Base-by-base conservation (phyloP, 2,888 invertebrate species). In the Odontocerum albicorne region DNA sequence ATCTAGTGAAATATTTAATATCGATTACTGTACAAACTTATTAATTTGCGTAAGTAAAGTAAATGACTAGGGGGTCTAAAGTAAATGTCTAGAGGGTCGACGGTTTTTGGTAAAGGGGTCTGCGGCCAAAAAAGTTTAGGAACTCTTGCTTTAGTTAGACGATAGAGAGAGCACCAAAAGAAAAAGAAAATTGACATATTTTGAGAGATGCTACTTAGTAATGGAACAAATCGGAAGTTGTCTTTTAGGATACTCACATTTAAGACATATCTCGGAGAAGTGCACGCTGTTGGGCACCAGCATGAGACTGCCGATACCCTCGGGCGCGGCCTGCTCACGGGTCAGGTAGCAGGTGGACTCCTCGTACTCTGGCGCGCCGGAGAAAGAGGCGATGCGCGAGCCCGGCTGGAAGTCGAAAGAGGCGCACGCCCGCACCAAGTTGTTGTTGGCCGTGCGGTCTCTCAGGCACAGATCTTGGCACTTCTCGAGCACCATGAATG, bases 341-440 rank as follows among this genome's bases (percentile, higher is more conserved):
- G 92, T 91, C 60, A 94, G 72, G 68, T 90, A 92, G 67, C 93
- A 93, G 12, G 88, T 88, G 8, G 92, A 92, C 67, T 93, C 92
- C 66, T 93, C 93, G 67, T 90, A 92, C 66, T 92, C 92, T 1
- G 90, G 86, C 61, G 85, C 84, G 4, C 87, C 87, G 62, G 88
- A 90, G 65, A 88, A 92, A 0, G 89, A 88, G 22, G 90, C 88
- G 62, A 91, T 90, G 32, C 92, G 80, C 62, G 88, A 88, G 52
- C 93, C 94, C 0, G 93, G 92, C 71, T 92, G 90, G 68, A 93
- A 94, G 72, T 94, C 93, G 63, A 94, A 92, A 38, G 92, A 93
- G 59, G 88, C 86, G 70, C 93, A 94, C 1, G 89, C 85, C 62
- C 92, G 81, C 15, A 92, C 91, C 40, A 92, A 80, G 69, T 92